A percentile compares a stretch with the other conserved stretches of the same genome.
These are phyloP conservation scores for Notoglanidium macrostoma DNA, from an alignment of 2,797 vertebrate species.

Conservation along the genomic window DNA sequence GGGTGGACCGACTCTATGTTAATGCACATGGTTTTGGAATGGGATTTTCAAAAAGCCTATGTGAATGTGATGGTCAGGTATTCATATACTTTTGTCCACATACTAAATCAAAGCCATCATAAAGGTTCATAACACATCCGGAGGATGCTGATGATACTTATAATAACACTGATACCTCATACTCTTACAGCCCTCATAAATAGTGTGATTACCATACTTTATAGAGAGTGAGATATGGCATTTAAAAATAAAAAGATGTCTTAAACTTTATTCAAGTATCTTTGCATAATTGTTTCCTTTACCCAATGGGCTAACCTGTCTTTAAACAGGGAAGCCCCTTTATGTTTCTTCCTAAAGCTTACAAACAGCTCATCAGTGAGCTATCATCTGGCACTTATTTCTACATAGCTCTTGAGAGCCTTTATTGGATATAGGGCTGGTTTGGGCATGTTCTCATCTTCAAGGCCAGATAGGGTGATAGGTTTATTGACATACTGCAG, in stretches of 20 bases:
- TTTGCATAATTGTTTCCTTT: not conserved
- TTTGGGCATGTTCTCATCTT: constrained; percentile 12
- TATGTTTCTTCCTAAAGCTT: not conserved
- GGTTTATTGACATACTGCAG: constrained; percentile 20
- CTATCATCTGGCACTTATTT: constrained; percentile 5
- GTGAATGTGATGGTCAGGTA: not conserved
- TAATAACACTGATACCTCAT: not conserved
- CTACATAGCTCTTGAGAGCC: not conserved
- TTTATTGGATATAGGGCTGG: constrained; percentile 19
- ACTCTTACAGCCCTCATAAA: not conserved
- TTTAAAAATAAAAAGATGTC: not conserved
- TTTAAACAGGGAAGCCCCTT: not conserved
- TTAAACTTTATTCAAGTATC: not conserved
- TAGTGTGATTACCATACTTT: not conserved
- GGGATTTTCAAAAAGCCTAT: not conserved
- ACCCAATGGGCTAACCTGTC: not conserved
- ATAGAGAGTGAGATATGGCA: not conserved
- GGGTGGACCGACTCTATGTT: not conserved
- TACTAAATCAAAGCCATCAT: not conserved
- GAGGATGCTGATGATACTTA: not conserved
- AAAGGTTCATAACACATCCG: not conserved
- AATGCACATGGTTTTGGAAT: not conserved
- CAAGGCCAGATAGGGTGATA: constrained; percentile 25
- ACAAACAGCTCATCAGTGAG: constrained; percentile 7
- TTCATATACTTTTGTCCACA: not conserved